Base-by-base conservation (phyloP, 2,888 invertebrate species). In the Lutraria lutraria region DNA sequence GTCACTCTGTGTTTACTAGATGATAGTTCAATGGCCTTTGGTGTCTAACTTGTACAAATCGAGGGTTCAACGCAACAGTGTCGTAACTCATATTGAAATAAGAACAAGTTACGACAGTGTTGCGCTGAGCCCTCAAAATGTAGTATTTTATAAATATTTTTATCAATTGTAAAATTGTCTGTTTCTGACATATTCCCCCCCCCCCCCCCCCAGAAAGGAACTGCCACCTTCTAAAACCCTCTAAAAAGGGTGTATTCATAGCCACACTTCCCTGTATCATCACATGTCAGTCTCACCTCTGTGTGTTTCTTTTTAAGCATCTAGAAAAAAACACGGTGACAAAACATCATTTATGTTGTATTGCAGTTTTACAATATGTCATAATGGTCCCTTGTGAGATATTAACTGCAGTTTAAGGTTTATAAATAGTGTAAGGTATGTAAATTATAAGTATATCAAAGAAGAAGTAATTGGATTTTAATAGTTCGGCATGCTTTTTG, bases 371-470 rank as follows among this genome's bases (percentile, higher is more conserved):
- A 68, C 63, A n/a, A n/a, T n/a, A n/a, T n/a, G n/a, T n/a, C n/a
- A 68, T 68, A 68, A 68, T 68, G n/a, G 63, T 68, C 63, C 63
- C 63, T 68, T n/a, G 63, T 68, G 63, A 25, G n/a, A 68, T 25
- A 25, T 21, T 68, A 68, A 60, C 21, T n/a, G 63, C n/a, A 68
- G 63, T 68, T 68, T 25, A 25, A 68, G 63, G 25, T n/a, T 13
- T 68, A 68, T 68, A 68, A 68, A 68, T 68, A 68, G 63, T 12
- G 8, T 68, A 13, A 68, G 25, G n/a, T 68, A 25, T 68, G 25
- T 19, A 63, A n/a, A 63, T 63, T 63, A 68, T 68, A 68, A n/a
- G 63, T 25, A 3, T 68, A 68, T 68, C 63, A 25, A 1, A 25
- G 25, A 25, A 10, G 63, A 68, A 68, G 63, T 68, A 68, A 68